phyloP scores from a whole-genome alignment of 2,797 vertebrate genomes.

The Kryptolebias ocellatus region DNA sequence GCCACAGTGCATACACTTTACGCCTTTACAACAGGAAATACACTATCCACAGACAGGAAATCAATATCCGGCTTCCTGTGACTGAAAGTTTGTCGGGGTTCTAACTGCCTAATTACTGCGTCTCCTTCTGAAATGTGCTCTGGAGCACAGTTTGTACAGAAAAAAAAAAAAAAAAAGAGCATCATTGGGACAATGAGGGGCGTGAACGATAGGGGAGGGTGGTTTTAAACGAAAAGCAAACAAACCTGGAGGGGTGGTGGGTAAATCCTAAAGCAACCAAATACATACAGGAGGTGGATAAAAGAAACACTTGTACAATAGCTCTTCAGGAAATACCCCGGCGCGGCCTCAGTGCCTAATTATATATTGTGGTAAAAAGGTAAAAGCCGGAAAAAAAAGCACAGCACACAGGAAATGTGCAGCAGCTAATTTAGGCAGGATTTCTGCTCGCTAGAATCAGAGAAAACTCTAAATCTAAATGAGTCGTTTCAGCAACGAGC shows the following conservation, averaged over 20 bases:
- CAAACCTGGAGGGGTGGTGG: neutral
- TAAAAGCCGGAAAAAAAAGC: neutral
- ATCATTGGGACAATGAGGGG: neutral
- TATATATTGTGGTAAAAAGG: neutral
- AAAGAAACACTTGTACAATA: constrained; percentile 10
- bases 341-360: neutral
- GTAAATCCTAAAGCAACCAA: constrained; percentile 4
- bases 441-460: neutral
- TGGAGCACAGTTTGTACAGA: constrained; percentile 8
- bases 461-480: neutral
- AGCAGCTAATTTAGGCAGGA: constrained; percentile 1
- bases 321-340: constrained; percentile 33
- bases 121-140: constrained; percentile 13
- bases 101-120: constrained; percentile 47
- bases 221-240: neutral
- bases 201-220: neutral
- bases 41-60: constrained; percentile 72
- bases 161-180: neutral
- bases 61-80: constrained; percentile 72
- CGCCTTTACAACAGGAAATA: constrained; percentile 61
- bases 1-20: constrained; percentile 16
- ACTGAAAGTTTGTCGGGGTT: constrained; percentile 35
- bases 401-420: constrained; percentile 2
- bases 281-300: constrained; percentile 13
- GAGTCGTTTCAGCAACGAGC: neutral